Base-by-base conservation (phyloP, 2,113 vertebrate genomes). In the Apodemus sylvaticus region DNA sequence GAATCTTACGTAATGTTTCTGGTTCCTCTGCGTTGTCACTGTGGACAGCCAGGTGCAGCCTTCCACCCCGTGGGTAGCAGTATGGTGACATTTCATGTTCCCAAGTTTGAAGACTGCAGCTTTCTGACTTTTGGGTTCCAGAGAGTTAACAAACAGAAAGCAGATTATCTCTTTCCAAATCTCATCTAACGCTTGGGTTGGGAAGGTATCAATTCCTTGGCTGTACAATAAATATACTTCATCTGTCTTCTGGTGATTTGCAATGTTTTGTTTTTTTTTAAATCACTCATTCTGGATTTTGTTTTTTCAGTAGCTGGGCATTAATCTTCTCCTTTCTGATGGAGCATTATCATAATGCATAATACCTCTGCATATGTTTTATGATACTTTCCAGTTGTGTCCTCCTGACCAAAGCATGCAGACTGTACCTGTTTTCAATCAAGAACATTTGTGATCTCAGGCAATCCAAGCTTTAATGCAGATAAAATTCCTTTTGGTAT, bases 401-500 rank as follows among this genome's bases (percentile, higher is more conserved):
- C 42, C 78, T 76, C 78, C 36, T 77, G 66, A 91, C 34, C 53
- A 39, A 93, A 93, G 20, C 17, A 64, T 39, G 34, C 19, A 73
- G 82, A 87, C 4, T 19, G 2, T 55, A 8, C 26, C 13, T 58
- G 58, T 64, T 48, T 48, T 89, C 9, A 1, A 36, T 91, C 86
- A 90, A 68, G 51, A n/a, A 31, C 29, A 86, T 71, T 42, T 17
- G 45, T 62, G 20, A 51, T 19, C 55, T 93, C 53, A 58, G 71
- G 66, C 48, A 93, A 71, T 55, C 85, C n/a, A 83, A 68, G 81
- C 62, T 96, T 89, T 70, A 70, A 78, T 81, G 36, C 79, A 88
- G 39, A 60, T 13, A 64, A 93, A 93, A 81, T 87, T 79, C 87
- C 62, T 36, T 86, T 42, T 42, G n/a, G 31, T 74, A 26, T 48